A percentile compares a stretch with the other conserved stretches of the same genome.
Evolutionary conservation across 1,140 invertebrate species (phyloP).

Genomic region (Acyrthosiphon pisum): DNA sequence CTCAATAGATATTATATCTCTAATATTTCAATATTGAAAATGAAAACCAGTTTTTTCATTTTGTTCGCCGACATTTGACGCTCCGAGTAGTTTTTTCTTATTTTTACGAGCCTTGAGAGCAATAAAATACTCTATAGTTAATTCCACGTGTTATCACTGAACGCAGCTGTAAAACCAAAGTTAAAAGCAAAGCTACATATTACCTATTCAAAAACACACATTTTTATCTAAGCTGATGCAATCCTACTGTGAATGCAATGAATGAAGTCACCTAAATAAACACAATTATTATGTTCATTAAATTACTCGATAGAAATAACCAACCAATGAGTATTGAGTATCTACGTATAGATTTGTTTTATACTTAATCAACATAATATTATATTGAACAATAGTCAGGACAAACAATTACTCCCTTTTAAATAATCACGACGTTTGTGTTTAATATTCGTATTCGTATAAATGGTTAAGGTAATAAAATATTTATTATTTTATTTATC

Average conservation of each 20-base stretch:
- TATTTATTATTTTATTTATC: slow-evolving; percentile 28
- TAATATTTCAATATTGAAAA: slow-evolving; percentile 33
- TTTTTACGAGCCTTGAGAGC: not conserved
- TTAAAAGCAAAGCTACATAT: not conserved
- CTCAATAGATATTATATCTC: slow-evolving; percentile 14
- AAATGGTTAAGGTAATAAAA: not conserved
- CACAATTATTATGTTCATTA: not conserved
- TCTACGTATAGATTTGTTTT: not conserved
- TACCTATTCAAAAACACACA: not conserved
- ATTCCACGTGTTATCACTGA: slow-evolving; percentile 6
- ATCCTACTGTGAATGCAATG: not conserved
- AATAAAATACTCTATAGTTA: slow-evolving; percentile 29
- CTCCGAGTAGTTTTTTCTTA: not conserved
- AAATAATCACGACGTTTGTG: not conserved
- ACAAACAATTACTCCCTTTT: slow-evolving; percentile 14
- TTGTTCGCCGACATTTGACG: not conserved
- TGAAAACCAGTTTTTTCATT: slow-evolving; percentile 13
- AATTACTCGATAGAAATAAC: slow-evolving; percentile 19
- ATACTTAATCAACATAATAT: not conserved
- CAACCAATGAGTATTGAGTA: not conserved
- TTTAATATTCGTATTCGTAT: not conserved
- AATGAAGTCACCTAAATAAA: slow-evolving; percentile 37
- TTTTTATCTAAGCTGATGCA: slow-evolving; percentile 29
- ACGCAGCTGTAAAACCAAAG: not conserved
- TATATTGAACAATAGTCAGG: not conserved